phyloP scores from a whole-genome alignment of 2,113 vertebrate genomes.

The Daubentonia madagascariensis region DNA sequence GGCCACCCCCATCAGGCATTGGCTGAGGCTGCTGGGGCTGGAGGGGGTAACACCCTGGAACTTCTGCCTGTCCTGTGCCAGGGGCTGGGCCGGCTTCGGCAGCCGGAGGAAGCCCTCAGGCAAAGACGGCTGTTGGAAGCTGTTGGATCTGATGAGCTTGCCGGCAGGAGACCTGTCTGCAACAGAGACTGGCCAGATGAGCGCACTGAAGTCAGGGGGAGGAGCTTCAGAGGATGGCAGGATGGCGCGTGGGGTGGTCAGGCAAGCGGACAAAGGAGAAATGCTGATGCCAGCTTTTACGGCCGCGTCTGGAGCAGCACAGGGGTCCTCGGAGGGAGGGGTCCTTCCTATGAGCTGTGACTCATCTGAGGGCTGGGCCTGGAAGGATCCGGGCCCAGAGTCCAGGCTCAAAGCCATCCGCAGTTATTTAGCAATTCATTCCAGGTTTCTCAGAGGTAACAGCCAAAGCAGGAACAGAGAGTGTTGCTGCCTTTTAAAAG shows the following conservation, averaged over 20 bases:
- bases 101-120: not conserved
- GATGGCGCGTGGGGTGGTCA: not conserved
- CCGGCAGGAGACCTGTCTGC: not conserved
- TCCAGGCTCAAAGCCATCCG: not conserved
- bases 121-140: too few species aligned
- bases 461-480: constrained; percentile 1
- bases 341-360: not conserved
- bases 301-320: not conserved
- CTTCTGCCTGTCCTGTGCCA: not conserved
- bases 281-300: accelerated
- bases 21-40: not conserved
- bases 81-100: not conserved
- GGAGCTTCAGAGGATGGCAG: too few species aligned
- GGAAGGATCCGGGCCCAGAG: not conserved
- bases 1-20: not conserved
- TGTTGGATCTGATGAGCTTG: not conserved
- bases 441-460: not conserved
- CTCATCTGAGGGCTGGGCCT: not conserved
- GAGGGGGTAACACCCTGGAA: not conserved
- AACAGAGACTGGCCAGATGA: not conserved
- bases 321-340: not conserved
- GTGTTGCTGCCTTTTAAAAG: not conserved
- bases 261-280: accelerated
- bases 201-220: too few species aligned
- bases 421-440: not conserved